Percentiles rank a stretch among this genome's conserved stretches.
phyloP scores from a whole-genome alignment of 2,888 invertebrate species.

The Esperia sulphurella region DNA sequence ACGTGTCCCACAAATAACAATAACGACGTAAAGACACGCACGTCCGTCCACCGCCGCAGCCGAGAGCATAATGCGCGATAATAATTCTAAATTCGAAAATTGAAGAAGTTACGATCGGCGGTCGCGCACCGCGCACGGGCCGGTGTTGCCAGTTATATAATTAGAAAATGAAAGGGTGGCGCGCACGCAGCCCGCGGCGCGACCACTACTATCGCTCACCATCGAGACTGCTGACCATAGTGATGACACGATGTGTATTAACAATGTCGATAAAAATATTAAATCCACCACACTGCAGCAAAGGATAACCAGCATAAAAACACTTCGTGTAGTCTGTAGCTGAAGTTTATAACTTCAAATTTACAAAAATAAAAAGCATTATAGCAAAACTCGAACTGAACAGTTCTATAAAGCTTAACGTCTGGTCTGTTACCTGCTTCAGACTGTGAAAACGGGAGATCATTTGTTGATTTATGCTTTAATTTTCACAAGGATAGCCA shows the following conservation, averaged over 20 bases:
- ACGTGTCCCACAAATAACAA: conserved; percentile 34
- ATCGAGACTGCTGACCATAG: conserved; percentile 50
- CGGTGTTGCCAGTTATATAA: conserved; percentile 74
- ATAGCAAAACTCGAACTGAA: too few relatives aligned
- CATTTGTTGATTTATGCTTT: too few relatives aligned
- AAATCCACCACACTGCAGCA: too few relatives aligned
- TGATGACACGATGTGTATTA: conserved; percentile 19
- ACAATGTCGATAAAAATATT: conserved; percentile 15
- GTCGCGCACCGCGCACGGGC: conserved; percentile 63
- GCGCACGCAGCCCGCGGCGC: conserved; percentile 69
- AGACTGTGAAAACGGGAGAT: too few relatives aligned
- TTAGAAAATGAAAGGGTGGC: conserved; percentile 78
- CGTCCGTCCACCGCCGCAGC: conserved; percentile 36
- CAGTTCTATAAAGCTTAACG: too few relatives aligned
- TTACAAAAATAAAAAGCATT: too few relatives aligned
- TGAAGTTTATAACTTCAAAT: too few relatives aligned
- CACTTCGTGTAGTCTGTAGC: too few relatives aligned
- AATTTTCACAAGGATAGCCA: too few relatives aligned
- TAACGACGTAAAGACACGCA: conserved; percentile 48
- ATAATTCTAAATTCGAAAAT: conserved; percentile 64
- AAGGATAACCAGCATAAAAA: too few relatives aligned
- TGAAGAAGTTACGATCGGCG: conserved; percentile 54
- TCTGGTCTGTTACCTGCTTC: too few relatives aligned
- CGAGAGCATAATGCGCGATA: conserved; percentile 49
- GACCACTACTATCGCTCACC: conserved; percentile 73